Evolutionary conservation across 2,113 vertebrate species (phyloP), one percentile per base, ranked within the genome.

Genomic region (Prochilodus magdalenae): DNA sequence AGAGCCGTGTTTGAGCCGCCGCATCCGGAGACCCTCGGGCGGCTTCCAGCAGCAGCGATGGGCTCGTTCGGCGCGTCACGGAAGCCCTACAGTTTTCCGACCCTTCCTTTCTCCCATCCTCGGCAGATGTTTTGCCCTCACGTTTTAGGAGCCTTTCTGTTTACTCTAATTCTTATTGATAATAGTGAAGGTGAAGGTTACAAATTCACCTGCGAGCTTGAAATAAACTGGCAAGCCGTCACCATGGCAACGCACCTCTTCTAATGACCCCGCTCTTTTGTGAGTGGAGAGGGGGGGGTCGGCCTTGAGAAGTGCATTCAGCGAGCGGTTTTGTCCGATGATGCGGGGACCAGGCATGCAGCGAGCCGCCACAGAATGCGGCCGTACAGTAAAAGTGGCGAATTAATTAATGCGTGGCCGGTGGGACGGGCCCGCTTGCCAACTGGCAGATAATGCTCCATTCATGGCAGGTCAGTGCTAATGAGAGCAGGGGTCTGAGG

Each of bases 311-410:
- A 82, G 33, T 27, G 74, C n/a, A 29, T 62, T 33, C 14, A 27
- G n/a, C 33, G 53, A 51, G 66, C 53, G 60, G 11, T 70, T 70
- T 70, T 44, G 33, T 44, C 22, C 1, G 33, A 12, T 70, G 65
- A 75, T 74, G 33, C 33, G 12, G 44, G 62, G 57, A 26, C 14
- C 2, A 75, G 27, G 30, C 63, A 70, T 70, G 73, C 15, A 11
- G n/a, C 24, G 60, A 55, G 59, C 18, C 57, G 59, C 36, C 60
- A 59, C 73, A 76, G 73, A 82, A 73, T 75, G 26, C 75, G 83
- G 85, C 80, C 79, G 85, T 85, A 88, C 85, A 77, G 30, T 83
- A 85, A 22, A 87, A 89, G 88, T 85, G 76, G 76, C 86, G 74
- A 77, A 72, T 87, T 88, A 87, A 84, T 79, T 87, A 65, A 51